Evolutionary conservation across 2,113 vertebrate genomes (phyloP), one percentile per base, ranked within the genome.

Genomic region (Speoplatyrhinus poulsoni): DNA sequence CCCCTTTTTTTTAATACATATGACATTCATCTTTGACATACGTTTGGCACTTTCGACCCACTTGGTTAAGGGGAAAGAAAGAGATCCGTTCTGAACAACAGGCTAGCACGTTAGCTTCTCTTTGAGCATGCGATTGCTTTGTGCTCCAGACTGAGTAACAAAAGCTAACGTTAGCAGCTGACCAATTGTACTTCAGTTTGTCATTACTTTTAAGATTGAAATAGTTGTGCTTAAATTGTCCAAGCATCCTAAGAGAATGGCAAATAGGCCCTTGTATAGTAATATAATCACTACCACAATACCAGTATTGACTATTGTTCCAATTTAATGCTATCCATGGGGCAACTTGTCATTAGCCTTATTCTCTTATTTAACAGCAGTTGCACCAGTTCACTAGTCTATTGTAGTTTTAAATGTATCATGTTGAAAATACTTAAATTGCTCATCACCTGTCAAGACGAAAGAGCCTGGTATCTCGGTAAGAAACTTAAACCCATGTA

Each of bases 151-250:
- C 83, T 54, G 79, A 82, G 70, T 88, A 84, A 90, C 88, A 89
- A 87, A 89, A 90, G 90, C 90, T 87, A 89, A 82, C 64, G 81
- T 68, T 87, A 87, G 82, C 85, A 81, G 81, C 71, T 69, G 69
- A 81, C 64, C 66, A 75, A 46, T 74, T 70, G 77, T 76, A 66
- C 65, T 64, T 50, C 33, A 70, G 77, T 67, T 80, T 67, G 84
- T 81, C 76, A 80, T 78, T 79, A 75, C 78, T 85, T 70, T 63
- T 33, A 15, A 17, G 9, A 19, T 46, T 47, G 3, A 17, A 26
- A 41, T 41, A 7, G 4, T 26, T 26, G 2, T 26, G 1, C 26
- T 41, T 41, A 5, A 41, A 41, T 41, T 6, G 36, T 41, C 36
- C 36, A 41, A 41, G 36, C 7, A 5, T 41, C 36, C 36, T 41